These are phyloP conservation scores for Acleris laterana DNA, from an alignment of 2,888 invertebrate species.

Conservation along the genomic window DNA sequence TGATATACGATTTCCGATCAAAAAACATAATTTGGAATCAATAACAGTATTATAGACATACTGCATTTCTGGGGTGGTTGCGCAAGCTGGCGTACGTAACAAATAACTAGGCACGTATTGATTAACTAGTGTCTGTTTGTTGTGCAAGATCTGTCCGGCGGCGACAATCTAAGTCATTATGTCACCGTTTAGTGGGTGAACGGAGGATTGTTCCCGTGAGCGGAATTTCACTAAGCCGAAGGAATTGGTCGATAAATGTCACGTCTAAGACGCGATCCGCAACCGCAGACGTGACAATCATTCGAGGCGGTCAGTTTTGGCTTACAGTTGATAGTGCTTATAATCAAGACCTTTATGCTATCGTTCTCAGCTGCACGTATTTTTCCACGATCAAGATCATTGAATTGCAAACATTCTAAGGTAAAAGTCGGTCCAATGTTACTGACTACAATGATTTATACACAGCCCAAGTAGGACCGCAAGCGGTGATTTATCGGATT, in stretches of 20 bases:
- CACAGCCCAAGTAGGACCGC: constrained; percentile 54
- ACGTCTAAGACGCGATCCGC: constrained; percentile 49
- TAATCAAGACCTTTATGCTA: constrained; percentile 18
- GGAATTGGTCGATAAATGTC: constrained; percentile 53
- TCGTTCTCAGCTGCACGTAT: not conserved
- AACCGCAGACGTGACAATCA: constrained; percentile 70
- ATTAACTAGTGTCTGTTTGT: constrained; percentile 52
- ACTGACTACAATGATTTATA: constrained; percentile 57
- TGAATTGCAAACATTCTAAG: constrained; percentile 16
- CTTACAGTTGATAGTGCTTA: constrained; percentile 24
- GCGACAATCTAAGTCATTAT: constrained; percentile 56
- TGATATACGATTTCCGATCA: constrained; percentile 4
- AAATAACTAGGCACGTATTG: constrained; percentile 44
- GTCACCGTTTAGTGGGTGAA: constrained; percentile 41
- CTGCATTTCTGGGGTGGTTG: constrained; percentile 21
- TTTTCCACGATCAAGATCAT: constrained; percentile 11
- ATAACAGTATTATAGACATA: constrained; percentile 13
- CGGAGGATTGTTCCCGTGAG: constrained; percentile 42
- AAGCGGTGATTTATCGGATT: constrained; percentile 61
- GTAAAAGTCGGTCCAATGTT: constrained; percentile 46
- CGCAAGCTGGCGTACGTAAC: constrained; percentile 36
- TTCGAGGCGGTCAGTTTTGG: constrained; percentile 44
- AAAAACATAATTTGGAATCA: constrained; percentile 1
- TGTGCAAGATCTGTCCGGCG: constrained; percentile 52
- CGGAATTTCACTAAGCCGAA: constrained; percentile 61